Percentiles rank a stretch among this genome's conserved stretches.
Evolutionary conservation across 2,888 invertebrate species (phyloP).

Genomic region (Drosophila macrospina): DNA sequence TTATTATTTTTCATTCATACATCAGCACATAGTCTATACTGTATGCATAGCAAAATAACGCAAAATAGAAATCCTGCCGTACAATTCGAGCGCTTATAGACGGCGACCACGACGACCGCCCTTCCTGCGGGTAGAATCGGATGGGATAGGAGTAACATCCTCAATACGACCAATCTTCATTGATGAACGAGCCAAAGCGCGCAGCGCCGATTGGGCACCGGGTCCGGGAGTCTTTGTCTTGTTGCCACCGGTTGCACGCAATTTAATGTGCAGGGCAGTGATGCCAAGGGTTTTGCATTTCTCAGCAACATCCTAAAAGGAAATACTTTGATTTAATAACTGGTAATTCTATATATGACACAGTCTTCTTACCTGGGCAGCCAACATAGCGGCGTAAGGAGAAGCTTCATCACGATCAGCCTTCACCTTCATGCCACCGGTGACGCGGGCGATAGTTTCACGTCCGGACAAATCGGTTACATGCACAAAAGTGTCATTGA

Average conservation of each 20-base stretch:
- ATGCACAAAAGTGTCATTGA: slow-evolving; percentile 99
- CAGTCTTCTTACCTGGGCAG: slow-evolving; percentile 92
- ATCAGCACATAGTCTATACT: neutral
- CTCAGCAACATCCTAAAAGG: slow-evolving; percentile 96
- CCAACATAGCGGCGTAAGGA: slow-evolving; percentile 99
- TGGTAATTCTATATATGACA: neutral
- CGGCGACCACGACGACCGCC: slow-evolving; percentile 99
- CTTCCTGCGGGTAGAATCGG: slow-evolving; percentile 99
- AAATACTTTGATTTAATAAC: neutral
- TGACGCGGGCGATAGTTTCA: slow-evolving; percentile 97
- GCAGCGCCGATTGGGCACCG: slow-evolving; percentile 98
- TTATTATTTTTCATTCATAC: slow-evolving; percentile 10
- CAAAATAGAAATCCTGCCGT: slow-evolving; percentile 2
- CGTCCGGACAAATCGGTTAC: slow-evolving; percentile 99
- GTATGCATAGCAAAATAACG: slow-evolving; percentile 12
- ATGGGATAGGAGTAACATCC: slow-evolving; percentile 99
- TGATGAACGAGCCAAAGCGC: slow-evolving; percentile 98
- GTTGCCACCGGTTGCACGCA: slow-evolving; percentile 99
- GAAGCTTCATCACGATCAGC: slow-evolving; percentile 99
- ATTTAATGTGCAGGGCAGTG: slow-evolving; percentile 98
- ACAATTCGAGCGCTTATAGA: slow-evolving; percentile 88
- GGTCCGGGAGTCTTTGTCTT: slow-evolving; percentile 99
- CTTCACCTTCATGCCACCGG: slow-evolving; percentile 99
- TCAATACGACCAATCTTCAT: slow-evolving; percentile 99
- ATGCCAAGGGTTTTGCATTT: slow-evolving; percentile 98